Percentiles rank a stretch among this genome's conserved stretches.
Evolutionary conservation across 2,888 invertebrate genomes (phyloP).

Genomic region (Oithona nana): DNA sequence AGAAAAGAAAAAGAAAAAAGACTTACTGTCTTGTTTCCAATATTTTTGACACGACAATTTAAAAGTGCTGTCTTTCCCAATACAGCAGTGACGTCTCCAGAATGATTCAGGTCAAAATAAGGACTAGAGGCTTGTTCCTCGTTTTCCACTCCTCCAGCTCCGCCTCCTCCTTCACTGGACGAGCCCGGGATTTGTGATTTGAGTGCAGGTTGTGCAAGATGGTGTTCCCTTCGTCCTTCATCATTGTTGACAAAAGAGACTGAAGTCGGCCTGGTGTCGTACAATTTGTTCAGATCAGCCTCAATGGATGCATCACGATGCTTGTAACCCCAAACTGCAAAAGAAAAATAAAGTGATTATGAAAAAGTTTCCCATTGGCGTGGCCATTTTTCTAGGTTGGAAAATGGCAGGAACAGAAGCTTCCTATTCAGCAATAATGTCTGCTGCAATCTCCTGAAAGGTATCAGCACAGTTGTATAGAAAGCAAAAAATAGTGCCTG

Average conservation of each 20-base stretch:
- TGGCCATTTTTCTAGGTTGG: no score
- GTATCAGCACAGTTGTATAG: no score
- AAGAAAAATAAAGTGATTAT: background rate
- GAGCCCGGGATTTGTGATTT: background rate
- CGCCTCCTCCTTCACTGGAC: slow-evolving; percentile 25
- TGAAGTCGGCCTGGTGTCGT: slow-evolving; percentile 7
- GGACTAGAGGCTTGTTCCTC: no score
- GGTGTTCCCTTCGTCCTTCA: background rate
- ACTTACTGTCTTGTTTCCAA: slow-evolving; percentile 60
- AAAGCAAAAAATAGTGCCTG: no score
- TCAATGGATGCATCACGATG: slow-evolving; percentile 1
- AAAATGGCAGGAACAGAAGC: no score
- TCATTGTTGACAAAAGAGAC: background rate
- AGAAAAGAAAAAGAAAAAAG: no score
- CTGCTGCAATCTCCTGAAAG: no score
- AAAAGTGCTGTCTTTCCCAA: slow-evolving; percentile 74
- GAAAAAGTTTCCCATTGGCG: no score
- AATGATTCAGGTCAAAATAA: slow-evolving; percentile 50
- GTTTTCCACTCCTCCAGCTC: no score
- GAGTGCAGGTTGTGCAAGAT: background rate
- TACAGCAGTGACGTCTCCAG: slow-evolving; percentile 55
- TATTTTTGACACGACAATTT: slow-evolving; percentile 70
- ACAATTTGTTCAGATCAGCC: slow-evolving; percentile 11
- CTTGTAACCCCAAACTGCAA: background rate
- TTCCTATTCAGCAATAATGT: no score